These are phyloP conservation scores for Yoshiicerus persimilis DNA, from an alignment of 1,140 invertebrate species.

Conservation along the genomic window DNA sequence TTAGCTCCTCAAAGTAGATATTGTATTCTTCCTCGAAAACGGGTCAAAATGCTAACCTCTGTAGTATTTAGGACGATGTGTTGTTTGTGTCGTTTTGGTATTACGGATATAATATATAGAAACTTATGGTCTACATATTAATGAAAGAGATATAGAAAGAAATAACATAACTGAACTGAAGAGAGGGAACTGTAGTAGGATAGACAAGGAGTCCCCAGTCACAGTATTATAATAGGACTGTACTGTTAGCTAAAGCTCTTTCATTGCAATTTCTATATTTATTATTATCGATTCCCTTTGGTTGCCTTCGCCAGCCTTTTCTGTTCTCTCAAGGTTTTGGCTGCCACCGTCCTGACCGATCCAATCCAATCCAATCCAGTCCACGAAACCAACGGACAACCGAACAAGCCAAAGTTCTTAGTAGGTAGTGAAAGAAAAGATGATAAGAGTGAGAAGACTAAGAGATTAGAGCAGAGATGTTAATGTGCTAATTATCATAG, in stretches of 20 bases:
- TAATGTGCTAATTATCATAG: background rate
- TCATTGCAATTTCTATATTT: conserved; percentile 21
- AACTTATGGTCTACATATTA: background rate
- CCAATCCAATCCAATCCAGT: too few species aligned
- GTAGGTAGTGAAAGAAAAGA: background rate
- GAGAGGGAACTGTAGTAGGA: background rate
- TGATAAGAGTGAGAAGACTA: background rate
- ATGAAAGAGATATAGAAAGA: background rate
- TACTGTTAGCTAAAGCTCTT: conserved; percentile 10
- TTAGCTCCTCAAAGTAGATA: background rate
- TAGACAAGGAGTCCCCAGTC: background rate
- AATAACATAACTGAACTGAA: background rate
- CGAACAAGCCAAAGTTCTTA: background rate
- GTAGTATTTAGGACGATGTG: background rate
- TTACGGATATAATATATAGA: background rate
- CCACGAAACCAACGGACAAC: background rate
- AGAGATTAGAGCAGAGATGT: background rate
- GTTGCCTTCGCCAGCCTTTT: background rate
- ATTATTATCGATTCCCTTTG: conserved; percentile 7
- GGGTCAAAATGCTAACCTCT: background rate
- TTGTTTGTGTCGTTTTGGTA: background rate
- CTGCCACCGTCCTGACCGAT: background rate
- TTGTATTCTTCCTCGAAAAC: background rate
- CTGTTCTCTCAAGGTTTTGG: background rate
- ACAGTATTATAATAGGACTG: background rate